phyloP scores from a whole-genome alignment of 2,113 vertebrate genomes.

The Hypanus sabinus region DNA sequence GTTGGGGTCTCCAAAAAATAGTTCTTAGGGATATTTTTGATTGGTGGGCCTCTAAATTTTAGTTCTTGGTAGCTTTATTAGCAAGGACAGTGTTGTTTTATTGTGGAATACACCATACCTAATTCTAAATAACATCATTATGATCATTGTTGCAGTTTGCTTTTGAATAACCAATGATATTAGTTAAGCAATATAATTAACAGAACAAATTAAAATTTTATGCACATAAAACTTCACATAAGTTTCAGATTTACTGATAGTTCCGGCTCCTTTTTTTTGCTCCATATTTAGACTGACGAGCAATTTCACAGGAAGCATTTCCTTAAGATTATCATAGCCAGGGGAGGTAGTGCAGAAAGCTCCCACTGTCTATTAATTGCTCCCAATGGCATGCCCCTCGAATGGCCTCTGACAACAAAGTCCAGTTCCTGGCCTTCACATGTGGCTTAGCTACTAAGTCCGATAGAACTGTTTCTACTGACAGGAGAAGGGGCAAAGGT shows the following conservation, averaged over 20 bases:
- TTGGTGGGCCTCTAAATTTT: background rate
- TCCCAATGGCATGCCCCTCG: no score
- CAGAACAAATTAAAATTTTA: no score
- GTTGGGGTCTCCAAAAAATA: no score
- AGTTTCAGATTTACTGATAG: background rate
- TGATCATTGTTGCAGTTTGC: background rate
- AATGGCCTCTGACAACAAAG: no score
- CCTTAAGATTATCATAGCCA: no score
- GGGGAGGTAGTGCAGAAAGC: no score
- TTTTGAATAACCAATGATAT: background rate
- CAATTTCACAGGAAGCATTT: background rate
- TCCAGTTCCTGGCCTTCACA: no score
- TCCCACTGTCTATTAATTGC: no score
- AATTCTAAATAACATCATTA: background rate
- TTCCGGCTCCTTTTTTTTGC: background rate
- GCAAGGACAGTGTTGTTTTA: background rate
- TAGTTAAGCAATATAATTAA: background rate
- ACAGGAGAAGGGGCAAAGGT: no score
- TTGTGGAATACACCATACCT: background rate
- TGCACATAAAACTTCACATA: background rate
- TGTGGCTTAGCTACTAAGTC: no score
- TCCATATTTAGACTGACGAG: background rate
- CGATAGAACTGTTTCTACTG: no score
- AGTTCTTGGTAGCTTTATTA: background rate
- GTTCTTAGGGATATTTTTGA: background rate